These are phyloP conservation scores for Plectus sambesii DNA, from an alignment of 1,140 invertebrate genomes.

Conservation along the genomic window DNA sequence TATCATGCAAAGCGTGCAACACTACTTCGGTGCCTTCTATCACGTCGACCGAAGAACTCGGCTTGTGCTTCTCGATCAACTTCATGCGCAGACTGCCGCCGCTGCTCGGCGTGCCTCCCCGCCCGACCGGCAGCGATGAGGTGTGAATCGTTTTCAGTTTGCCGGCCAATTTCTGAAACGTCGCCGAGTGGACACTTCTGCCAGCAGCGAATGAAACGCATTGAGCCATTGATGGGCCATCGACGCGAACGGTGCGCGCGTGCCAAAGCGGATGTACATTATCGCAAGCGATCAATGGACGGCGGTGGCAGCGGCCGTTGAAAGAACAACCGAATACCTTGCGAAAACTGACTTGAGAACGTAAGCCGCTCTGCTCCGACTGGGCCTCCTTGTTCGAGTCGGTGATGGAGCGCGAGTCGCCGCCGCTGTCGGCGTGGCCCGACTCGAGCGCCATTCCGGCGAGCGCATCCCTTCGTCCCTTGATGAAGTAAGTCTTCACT, in stretches of 20 bases:
- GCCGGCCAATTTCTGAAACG: slow-evolving; percentile 32
- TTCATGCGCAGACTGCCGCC: slow-evolving; percentile 30
- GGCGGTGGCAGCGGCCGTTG: no score
- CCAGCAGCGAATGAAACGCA: no score
- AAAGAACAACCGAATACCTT: slow-evolving; percentile 66
- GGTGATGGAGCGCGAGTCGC: slow-evolving; percentile 21
- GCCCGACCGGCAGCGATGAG: slow-evolving; percentile 35
- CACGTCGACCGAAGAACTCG: no score
- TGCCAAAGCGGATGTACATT: no score
- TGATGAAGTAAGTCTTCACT: slow-evolving; percentile 68
- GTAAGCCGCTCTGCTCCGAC: slow-evolving; percentile 39
- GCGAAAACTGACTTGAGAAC: slow-evolving; percentile 60
- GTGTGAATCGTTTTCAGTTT: slow-evolving; percentile 37
- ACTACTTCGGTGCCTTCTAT: slow-evolving; percentile 4
- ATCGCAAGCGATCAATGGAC: no score
- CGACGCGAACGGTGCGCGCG: no score
- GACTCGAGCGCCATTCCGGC: slow-evolving; percentile 19
- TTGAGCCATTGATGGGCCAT: no score
- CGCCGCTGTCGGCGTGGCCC: slow-evolving; percentile 10
- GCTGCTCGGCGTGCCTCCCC: slow-evolving; percentile 20
- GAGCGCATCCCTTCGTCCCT: slow-evolving; percentile 50
- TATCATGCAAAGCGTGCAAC: slow-evolving; percentile 7
- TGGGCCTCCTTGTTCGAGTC: slow-evolving; percentile 27
- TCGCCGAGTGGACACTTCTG: no score
- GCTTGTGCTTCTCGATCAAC: slow-evolving; percentile 25